Evolutionary conservation across 2,888 invertebrate genomes (phyloP).

Genomic region (Epinotia brunnichana): DNA sequence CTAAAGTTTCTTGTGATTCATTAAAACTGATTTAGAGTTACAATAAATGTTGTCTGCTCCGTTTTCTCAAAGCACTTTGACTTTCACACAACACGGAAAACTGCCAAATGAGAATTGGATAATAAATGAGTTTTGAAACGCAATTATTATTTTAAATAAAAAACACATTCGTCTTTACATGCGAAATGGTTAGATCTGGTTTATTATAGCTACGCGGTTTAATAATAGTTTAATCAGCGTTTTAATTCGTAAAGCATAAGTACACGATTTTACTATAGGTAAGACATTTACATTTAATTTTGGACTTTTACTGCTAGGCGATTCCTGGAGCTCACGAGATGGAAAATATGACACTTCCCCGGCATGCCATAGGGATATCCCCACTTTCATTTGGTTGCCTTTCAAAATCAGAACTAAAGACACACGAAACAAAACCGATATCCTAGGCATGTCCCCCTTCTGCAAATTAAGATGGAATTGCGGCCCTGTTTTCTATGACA

Average conservation of each 20-base stretch:
- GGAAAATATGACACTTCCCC: neutral
- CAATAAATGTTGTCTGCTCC: neutral
- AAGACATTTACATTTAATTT: no score
- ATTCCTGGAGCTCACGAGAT: neutral
- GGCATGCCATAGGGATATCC: no score
- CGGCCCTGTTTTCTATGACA: neutral
- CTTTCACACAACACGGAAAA: no score
- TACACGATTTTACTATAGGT: no score
- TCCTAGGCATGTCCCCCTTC: neutral
- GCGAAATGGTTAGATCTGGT: neutral
- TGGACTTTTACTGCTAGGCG: no score
- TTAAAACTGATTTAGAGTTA: constrained; percentile 11
- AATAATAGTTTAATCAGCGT: neutral
- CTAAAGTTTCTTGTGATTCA: constrained; percentile 9
- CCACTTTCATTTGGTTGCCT: no score
- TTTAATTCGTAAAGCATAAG: neutral
- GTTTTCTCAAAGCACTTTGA: constrained; percentile 8
- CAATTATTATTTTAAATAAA: neutral
- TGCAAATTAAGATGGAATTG: neutral
- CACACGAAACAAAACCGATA: neutral
- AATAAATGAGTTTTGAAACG: constrained; percentile 9
- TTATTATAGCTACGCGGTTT: neutral
- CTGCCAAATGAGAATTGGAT: constrained; percentile 16
- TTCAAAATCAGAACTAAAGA: neutral
- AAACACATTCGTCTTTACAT: neutral